Percentiles rank a stretch among this genome's conserved stretches.
Evolutionary conservation across 2,888 invertebrate species (phyloP).

Genomic region (Ethmia dodecea): DNA sequence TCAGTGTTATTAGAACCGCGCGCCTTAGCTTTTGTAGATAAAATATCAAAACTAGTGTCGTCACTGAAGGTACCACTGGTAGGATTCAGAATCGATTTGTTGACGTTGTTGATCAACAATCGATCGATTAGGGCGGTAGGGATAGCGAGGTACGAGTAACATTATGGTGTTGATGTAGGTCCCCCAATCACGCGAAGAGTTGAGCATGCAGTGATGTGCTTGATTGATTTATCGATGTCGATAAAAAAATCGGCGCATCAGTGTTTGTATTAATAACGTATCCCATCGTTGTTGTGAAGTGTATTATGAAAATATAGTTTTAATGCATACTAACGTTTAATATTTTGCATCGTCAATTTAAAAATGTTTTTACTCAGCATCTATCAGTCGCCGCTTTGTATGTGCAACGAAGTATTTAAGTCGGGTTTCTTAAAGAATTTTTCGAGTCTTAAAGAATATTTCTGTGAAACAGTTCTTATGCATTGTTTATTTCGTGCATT

Average conservation of each 20-base stretch:
- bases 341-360: conserved; percentile 23
- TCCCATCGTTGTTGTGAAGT: conserved; percentile 34
- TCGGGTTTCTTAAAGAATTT: background rate
- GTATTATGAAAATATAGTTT: conserved; percentile 11
- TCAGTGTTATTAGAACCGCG: conserved; percentile 48
- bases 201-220: no score
- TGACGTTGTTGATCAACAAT: conserved; percentile 4
- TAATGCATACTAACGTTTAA: conserved; percentile 15
- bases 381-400: conserved; percentile 43
- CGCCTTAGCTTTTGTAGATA: conserved; percentile 27
- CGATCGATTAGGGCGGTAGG: conserved; percentile 1
- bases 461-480: conserved; percentile 32
- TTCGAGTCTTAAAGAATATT: conserved; percentile 21
- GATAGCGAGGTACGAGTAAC: background rate
- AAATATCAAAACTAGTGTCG: background rate
- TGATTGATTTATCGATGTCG: no score
- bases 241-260: background rate
- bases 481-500: background rate
- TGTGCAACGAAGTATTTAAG: conserved; percentile 51
- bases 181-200: background rate
- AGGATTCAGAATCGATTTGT: background rate
- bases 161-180: background rate
- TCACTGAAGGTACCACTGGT: background rate
- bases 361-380: no score
- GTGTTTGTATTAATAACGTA: conserved; percentile 22